phyloP scores from a whole-genome alignment of 2,888 invertebrate species.

The Meta bourneti region DNA sequence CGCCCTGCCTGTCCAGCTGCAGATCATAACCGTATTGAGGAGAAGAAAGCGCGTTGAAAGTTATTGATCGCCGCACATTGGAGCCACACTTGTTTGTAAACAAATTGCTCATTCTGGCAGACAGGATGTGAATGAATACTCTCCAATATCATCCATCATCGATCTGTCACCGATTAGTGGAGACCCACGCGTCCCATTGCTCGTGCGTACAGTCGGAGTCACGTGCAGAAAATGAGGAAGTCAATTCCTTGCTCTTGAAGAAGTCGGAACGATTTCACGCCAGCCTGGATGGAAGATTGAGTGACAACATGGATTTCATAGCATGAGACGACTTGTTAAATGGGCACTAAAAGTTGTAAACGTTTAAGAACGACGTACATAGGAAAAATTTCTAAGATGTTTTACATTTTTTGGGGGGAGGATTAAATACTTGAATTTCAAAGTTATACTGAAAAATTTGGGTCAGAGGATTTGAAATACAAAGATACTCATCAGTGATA shows the following conservation, averaged over 20 bases:
- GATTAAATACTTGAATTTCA: no score
- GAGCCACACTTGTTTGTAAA: constrained; percentile 71
- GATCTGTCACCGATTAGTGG: constrained; percentile 60
- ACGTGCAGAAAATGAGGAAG: neutral
- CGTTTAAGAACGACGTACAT: no score
- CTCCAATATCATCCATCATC: constrained; percentile 52
- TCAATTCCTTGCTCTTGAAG: neutral
- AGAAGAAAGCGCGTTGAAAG: constrained; percentile 66
- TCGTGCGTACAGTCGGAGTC: neutral
- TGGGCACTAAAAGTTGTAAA: neutral
- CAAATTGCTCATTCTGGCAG: constrained; percentile 70
- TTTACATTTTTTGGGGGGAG: no score
- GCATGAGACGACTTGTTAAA: neutral
- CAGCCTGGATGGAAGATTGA: neutral
- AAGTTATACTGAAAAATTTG: no score
- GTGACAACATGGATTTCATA: neutral
- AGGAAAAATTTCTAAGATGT: no score
- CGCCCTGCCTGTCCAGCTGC: constrained; percentile 70
- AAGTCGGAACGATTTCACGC: no score
- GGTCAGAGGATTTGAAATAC: no score
- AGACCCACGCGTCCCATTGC: constrained; percentile 44
- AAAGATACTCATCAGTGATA: no score
- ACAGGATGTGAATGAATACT: constrained; percentile 32
- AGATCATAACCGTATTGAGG: constrained; percentile 49
- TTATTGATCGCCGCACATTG: constrained; percentile 50